Percentiles rank a stretch among this genome's conserved stretches.
These are phyloP conservation scores for Sanderia malayensis DNA, from an alignment of 30 jellyfish, hydroid and myxozoan species.

Conservation along the genomic window DNA sequence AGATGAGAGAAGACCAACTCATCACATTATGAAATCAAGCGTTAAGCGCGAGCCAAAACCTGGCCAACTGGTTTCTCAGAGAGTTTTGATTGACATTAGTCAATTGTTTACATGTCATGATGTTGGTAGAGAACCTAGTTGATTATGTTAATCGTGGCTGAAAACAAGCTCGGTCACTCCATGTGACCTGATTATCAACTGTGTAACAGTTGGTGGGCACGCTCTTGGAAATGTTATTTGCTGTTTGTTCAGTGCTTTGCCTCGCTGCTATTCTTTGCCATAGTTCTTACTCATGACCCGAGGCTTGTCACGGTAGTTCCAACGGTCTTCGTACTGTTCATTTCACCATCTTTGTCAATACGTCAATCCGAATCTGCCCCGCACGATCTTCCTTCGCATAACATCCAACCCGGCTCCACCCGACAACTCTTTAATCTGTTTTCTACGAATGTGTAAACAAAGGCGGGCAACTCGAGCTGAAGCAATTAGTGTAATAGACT, in stretches of 20 bases:
- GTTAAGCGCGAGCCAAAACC: not conserved
- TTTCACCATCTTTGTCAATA: not conserved
- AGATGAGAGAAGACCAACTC: too few relatives aligned
- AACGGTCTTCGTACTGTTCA: not conserved
- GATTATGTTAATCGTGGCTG: not conserved
- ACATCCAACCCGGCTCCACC: not conserved
- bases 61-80: not conserved
- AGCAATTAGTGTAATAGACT: not conserved
- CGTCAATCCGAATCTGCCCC: not conserved
- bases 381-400: not conserved
- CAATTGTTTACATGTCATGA: not conserved
- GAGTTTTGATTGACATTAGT: not conserved
- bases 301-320: not conserved
- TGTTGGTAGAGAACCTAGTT: not conserved
- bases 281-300: not conserved
- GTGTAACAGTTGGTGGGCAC: not conserved
- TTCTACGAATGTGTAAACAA: not conserved
- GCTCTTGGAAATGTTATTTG: not conserved
- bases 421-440: not conserved
- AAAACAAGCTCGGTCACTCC: not conserved
- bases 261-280: not conserved
- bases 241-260: not conserved
- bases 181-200: not conserved
- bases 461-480: not conserved
- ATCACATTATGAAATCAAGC: too few relatives aligned